Evolutionary conservation across 2,113 vertebrate genomes (phyloP).

Genomic region (Panthera tigris): DNA sequence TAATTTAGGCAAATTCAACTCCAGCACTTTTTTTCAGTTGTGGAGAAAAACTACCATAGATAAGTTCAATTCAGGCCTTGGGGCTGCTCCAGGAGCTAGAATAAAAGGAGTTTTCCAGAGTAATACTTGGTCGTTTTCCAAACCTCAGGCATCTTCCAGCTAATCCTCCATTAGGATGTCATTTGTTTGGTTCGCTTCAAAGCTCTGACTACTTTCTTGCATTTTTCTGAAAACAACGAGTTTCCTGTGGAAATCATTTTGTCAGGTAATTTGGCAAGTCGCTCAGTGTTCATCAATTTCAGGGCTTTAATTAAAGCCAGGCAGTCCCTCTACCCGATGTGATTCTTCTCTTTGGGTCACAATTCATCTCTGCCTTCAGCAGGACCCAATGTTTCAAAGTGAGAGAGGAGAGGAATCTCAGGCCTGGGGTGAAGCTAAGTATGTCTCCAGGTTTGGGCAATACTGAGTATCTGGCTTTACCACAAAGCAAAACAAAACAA

Average conservation of each 20-base stretch:
- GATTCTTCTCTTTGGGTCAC: slow-evolving; percentile 32
- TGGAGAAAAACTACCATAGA: not conserved
- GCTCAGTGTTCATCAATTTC: slow-evolving; percentile 69
- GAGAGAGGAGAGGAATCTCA: not conserved
- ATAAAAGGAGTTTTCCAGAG: slow-evolving; percentile 49
- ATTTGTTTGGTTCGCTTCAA: slow-evolving; percentile 73
- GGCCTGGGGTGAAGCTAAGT: not conserved
- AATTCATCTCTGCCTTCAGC: slow-evolving; percentile 53
- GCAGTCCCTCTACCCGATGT: slow-evolving; percentile 35
- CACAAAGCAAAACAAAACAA: not conserved
- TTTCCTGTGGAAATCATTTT: slow-evolving; percentile 70
- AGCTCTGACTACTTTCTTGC: slow-evolving; percentile 63
- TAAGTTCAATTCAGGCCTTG: not conserved
- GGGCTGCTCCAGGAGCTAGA: not conserved
- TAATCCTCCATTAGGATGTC: slow-evolving; percentile 65
- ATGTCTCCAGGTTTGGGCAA: not conserved
- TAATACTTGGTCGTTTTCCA: slow-evolving; percentile 52
- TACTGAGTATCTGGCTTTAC: not conserved
- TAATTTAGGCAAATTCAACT: slow-evolving; percentile 33
- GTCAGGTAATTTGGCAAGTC: slow-evolving; percentile 68
- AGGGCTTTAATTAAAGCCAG: slow-evolving; percentile 73
- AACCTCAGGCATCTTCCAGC: slow-evolving; percentile 51
- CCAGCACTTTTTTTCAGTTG: not conserved
- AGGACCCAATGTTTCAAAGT: slow-evolving; percentile 15
- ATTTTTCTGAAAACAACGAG: slow-evolving; percentile 69